Base-by-base conservation (phyloP, 2,113 vertebrate genomes). In the Pogonocichla stellata region DNA sequence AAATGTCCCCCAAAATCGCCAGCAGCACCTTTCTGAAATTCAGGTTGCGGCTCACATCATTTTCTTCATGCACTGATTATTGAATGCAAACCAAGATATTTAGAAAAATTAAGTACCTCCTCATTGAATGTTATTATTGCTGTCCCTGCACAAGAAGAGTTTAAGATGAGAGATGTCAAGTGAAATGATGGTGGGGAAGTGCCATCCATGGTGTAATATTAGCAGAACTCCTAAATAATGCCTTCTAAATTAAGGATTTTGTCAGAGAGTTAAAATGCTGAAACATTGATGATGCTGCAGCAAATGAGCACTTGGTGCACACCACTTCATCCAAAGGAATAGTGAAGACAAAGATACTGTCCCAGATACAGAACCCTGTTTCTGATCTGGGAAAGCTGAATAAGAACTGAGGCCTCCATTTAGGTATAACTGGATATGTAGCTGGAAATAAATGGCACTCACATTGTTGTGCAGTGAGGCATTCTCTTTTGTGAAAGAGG, bases 31-130 rank as follows among this genome's bases (percentile, higher is more conserved):
- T 26, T 12, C 25, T 71, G 73, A 33, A 79, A 12, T n/a, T 78
- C 6, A 0, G 2, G 7, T 54, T 62, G 34, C 0, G 0, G 26
- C 19, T 77, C 23, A 1, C 0, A 0, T 42, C 0, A 1, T 67
- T 57, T 71, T 79, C 65, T 70, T 22, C 23, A 26, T 48, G 17
- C 62, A 26, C n/a, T 1, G 0, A 5, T 69, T 11, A n/a, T 20
- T 61, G 31, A 40, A 42, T n/a, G 15, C 0, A 4, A 67, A 38
- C 48, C 8, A 26, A 89, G 43, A 14, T n/a, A 36, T 2, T 50
- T 48, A 8, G 26, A 48, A 53, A 73, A 60, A 75, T 65, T 40
- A 85, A 53, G 23, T 28, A 42, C 0, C 0, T 45, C 74, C 36
- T 34, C 5, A 8, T 54, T 26, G 78, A 53, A 14, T n/a, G 24